Evolutionary conservation across 2,113 vertebrate genomes (phyloP), one percentile per base, ranked within the genome.

Genomic region (Chamaea fasciata): DNA sequence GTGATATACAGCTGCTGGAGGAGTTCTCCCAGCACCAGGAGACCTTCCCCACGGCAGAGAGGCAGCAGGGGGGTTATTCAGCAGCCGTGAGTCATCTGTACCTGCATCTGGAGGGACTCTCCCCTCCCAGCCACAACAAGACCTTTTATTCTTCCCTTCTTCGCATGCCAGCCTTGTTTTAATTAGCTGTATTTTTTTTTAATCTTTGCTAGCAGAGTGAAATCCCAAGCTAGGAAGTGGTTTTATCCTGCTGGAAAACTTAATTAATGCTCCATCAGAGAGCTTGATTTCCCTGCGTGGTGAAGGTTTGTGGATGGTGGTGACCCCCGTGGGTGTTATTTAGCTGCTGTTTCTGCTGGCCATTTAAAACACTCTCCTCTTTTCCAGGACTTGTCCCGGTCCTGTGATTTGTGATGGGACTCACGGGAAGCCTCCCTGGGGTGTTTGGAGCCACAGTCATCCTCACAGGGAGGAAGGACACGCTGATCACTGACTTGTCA

Each of bases 181-280:
- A 92, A 94, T 89, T 77, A 87, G 87, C 91, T 83, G 67, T 52
- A 15, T 74, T 89, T 74, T 89, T 39, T 39, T 95, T 82, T 70
- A 76, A 77, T 82, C 70, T 83, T 46, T 13, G 41, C 7, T 35
- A 80, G 50, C 31, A 42, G 49, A 62, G 70, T n/a, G 52, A 88
- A 77, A 87, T 82, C 81, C 64, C 63, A 53, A 62, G 77, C 65
- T 67, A 77, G 41, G 35, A 83, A 76, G 7, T 9, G 5, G 27
- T 68, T 95, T 82, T 44, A 46, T 70, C 57, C 60, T 73, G 77
- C 70, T 81, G 76, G 71, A 90, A 94, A 80, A 68, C 31, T 56
- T 79, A 60, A 93, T 93, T 82, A 92, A 88, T 17, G 47, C 41
- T 78, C 68, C 68, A 31, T 62, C 56, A 22, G 85, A 47, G 92